A percentile compares a stretch with the other conserved stretches of the same genome.
Conservation (phyloP, 2,113 vertebrate species). For the Ia io region DNA sequence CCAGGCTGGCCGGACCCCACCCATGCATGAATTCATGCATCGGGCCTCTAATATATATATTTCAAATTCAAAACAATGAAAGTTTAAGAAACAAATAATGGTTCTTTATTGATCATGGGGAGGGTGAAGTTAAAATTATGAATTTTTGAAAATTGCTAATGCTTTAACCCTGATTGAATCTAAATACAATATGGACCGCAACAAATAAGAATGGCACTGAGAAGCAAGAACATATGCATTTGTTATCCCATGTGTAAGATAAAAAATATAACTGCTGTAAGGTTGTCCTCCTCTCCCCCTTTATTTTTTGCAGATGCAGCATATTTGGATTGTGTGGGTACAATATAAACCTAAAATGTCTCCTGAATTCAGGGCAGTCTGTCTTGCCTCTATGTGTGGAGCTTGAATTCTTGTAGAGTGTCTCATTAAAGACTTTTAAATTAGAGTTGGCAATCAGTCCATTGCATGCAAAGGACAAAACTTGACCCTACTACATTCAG, state of each 20-base stretch:
- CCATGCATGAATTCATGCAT: too few relatives aligned
- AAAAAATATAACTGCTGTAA: too few relatives aligned
- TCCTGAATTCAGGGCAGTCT: constrained; percentile 31
- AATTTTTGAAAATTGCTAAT: not conserved
- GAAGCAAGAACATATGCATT: not conserved
- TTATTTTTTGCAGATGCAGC: not conserved
- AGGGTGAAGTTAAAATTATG: not conserved
- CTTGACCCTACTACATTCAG: not conserved
- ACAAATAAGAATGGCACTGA: not conserved
- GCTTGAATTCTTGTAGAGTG: constrained; percentile 51
- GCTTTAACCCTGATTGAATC: not conserved
- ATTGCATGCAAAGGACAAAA: not conserved
- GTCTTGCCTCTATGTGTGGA: not conserved
- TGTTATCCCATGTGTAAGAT: not conserved
- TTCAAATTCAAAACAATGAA: not conserved
- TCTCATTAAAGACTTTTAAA: constrained; percentile 65
- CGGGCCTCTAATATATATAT: not conserved
- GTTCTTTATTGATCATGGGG: not conserved
- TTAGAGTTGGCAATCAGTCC: constrained; percentile 42
- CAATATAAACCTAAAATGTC: constrained; percentile 13
- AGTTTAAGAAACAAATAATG: not conserved
- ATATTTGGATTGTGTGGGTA: not conserved
- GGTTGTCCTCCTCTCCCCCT: not conserved
- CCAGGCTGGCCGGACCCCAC: too few relatives aligned
- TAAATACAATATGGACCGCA: not conserved